Percentiles rank a stretch among this genome's conserved stretches.
Evolutionary conservation across 2,113 vertebrate species (phyloP).

Genomic region (Procapra przewalskii): DNA sequence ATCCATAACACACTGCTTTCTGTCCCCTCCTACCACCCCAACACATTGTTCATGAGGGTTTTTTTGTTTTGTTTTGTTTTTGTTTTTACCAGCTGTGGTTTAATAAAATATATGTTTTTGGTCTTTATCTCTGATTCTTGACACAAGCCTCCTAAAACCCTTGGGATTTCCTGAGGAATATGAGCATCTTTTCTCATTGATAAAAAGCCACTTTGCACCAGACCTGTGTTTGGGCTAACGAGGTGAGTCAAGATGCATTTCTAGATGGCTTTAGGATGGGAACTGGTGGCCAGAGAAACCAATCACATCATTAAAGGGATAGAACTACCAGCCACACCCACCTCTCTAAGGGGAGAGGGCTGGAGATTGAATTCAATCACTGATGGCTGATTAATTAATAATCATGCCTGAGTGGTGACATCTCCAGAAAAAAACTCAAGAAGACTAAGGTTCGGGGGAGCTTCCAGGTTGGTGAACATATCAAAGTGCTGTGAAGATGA

Average conservation of each 20-base stretch:
- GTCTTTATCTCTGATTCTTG: neutral
- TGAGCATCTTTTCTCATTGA: neutral
- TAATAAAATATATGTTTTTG: neutral
- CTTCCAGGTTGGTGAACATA: neutral
- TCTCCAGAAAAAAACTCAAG: neutral
- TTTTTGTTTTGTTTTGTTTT: neutral
- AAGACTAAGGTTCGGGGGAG: neutral
- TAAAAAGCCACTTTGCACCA: neutral
- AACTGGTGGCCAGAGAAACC: neutral
- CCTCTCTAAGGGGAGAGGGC: neutral
- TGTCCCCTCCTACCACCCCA: neutral
- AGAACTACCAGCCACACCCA: neutral
- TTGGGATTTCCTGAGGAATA: neutral
- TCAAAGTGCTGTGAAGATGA: neutral
- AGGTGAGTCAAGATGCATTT: neutral
- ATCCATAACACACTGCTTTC: neutral
- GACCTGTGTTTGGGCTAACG: neutral
- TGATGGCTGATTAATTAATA: neutral
- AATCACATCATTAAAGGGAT: neutral
- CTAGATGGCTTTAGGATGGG: neutral
- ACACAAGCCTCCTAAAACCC: neutral
- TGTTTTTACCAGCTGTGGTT: neutral
- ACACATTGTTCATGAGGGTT: neutral
- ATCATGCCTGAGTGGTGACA: neutral
- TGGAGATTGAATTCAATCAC: neutral